Conservation (phyloP, 2,113 vertebrate species). For the Centropus bengalensis region DNA sequence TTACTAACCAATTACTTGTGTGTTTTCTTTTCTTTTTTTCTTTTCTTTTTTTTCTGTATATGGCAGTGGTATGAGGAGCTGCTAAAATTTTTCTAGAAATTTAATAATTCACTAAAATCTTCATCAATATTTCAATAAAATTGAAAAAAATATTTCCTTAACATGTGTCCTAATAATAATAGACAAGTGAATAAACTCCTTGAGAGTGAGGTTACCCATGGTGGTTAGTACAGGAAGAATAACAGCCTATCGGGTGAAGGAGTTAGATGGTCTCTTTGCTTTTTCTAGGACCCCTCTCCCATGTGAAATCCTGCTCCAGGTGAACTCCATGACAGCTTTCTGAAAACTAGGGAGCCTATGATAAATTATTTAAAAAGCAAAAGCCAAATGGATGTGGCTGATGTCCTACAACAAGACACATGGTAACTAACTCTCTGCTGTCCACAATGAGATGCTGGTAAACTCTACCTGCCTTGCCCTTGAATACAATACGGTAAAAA, state of each 20-base stretch:
- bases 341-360: background rate
- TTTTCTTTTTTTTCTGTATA: background rate
- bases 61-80: too few species aligned
- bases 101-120: background rate
- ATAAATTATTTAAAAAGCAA: background rate
- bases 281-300: background rate
- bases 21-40: background rate
- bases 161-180: background rate
- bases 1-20: background rate
- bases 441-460: rapidly evolving
- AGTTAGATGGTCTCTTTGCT: background rate
- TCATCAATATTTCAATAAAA: background rate
- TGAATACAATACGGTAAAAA: background rate
- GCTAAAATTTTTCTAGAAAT: background rate
- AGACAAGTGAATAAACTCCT: background rate
- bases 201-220: background rate
- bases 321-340: background rate
- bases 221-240: background rate
- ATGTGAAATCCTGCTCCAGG: background rate
- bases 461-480: background rate
- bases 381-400: background rate
- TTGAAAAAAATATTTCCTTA: background rate
- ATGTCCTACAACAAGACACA: rapidly evolving
- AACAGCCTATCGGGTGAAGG: background rate
- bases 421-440: background rate